Evolutionary conservation across 1,140 invertebrate genomes (phyloP).

Genomic region (Polypedilum pembai): DNA sequence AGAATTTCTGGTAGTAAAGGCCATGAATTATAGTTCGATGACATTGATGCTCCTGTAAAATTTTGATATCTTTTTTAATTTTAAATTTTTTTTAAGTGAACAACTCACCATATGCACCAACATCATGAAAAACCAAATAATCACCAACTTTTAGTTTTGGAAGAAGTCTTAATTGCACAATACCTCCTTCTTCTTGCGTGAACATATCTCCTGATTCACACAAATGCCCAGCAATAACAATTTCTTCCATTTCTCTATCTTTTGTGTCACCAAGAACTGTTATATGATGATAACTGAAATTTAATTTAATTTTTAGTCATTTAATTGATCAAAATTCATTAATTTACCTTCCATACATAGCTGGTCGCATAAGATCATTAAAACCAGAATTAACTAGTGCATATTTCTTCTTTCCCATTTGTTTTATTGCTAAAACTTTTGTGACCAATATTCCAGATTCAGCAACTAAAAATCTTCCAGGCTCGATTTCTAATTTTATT

Average conservation of each 20-base stretch:
- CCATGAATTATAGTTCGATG: slow-evolving; percentile 2
- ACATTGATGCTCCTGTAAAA: background rate
- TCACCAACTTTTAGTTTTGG: slow-evolving; percentile 19
- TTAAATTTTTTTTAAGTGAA: too few species aligned
- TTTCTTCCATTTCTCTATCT: slow-evolving; percentile 1
- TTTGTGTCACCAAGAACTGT: background rate
- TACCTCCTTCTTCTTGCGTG: background rate
- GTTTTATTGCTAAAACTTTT: background rate
- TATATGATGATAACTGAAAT: slow-evolving; percentile 7
- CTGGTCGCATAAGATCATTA: slow-evolving; percentile 5
- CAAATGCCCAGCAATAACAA: slow-evolving; percentile 25
- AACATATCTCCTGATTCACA: slow-evolving; percentile 8
- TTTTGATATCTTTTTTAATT: too few species aligned
- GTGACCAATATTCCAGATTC: background rate
- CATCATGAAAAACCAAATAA: background rate
- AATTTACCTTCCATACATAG: slow-evolving; percentile 15
- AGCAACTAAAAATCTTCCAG: background rate
- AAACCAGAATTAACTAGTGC: background rate
- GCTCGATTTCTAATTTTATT: background rate
- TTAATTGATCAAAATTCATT: too few species aligned
- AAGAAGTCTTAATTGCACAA: background rate
- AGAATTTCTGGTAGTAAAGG: background rate
- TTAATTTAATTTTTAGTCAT: too few species aligned
- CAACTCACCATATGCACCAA: background rate
- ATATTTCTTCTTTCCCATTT: slow-evolving; percentile 1